A percentile compares a stretch with the other conserved stretches of the same genome.
Evolutionary conservation across 2,797 vertebrate genomes (phyloP).

Genomic region (Acipenser transmontanus): DNA sequence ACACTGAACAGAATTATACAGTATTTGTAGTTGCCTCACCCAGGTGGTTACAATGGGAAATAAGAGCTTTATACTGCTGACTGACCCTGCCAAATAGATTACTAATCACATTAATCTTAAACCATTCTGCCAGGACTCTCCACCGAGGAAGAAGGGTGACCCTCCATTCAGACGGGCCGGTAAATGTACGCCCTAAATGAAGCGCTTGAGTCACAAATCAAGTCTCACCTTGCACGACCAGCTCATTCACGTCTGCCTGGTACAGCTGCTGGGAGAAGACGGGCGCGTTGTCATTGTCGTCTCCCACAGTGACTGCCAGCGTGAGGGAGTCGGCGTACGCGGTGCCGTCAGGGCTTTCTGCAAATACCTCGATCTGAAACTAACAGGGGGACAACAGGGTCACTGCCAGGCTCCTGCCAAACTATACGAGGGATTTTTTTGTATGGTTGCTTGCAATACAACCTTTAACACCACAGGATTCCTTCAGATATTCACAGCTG

Average conservation of each 20-base stretch:
- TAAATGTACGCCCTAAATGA: too few species aligned
- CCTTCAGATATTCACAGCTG: too few species aligned
- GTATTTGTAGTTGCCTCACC: too few species aligned
- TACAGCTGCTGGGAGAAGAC: slow-evolving; percentile 57
- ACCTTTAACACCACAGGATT: neutral
- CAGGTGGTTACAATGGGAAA: too few species aligned
- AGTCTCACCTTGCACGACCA: slow-evolving; percentile 45
- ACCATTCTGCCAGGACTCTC: too few species aligned
- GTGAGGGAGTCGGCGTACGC: slow-evolving; percentile 63
- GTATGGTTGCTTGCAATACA: neutral
- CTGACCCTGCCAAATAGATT: too few species aligned
- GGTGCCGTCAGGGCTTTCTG: slow-evolving; percentile 61
- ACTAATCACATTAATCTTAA: too few species aligned
- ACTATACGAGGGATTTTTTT: neutral
- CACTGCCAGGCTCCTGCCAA: neutral
- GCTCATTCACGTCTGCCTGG: slow-evolving; percentile 61
- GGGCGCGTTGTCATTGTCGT: slow-evolving; percentile 71
- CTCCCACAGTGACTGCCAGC: slow-evolving; percentile 62
- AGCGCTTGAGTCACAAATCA: neutral
- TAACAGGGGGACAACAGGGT: slow-evolving; percentile 22
- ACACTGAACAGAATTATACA: too few species aligned
- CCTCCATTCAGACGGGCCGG: too few species aligned
- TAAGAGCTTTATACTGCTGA: too few species aligned
- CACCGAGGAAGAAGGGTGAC: too few species aligned
- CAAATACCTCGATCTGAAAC: slow-evolving; percentile 64